phyloP scores from a whole-genome alignment of 2,797 vertebrate species.

The Tarsius wallacei region DNA sequence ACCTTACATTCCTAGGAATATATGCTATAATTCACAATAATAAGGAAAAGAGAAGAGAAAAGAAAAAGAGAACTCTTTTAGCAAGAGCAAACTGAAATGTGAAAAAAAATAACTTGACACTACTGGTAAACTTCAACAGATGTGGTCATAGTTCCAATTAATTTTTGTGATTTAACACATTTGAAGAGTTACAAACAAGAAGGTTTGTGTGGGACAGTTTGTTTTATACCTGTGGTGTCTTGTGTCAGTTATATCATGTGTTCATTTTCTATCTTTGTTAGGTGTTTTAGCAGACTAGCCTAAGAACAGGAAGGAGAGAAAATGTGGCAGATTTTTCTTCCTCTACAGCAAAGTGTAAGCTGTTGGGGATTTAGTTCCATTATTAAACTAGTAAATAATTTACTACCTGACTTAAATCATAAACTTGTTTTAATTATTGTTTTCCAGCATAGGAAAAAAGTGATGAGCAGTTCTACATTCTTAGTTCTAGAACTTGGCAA shows the following conservation, averaged over 20 bases:
- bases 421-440: background rate
- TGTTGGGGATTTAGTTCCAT: background rate
- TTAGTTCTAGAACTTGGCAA: background rate
- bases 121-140: background rate
- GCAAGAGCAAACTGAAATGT: background rate
- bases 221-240: background rate
- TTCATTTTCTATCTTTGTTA: background rate
- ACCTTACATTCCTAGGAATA: background rate
- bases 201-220: background rate
- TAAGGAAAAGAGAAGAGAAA: background rate
- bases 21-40: background rate
- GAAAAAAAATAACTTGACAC: background rate
- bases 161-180: background rate
- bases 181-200: background rate
- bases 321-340: background rate
- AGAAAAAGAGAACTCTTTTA: background rate
- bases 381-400: background rate
- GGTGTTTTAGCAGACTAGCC: background rate
- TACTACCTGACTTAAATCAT: background rate
- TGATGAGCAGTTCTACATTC: background rate
- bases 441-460: background rate
- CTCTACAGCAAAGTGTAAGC: background rate
- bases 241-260: background rate
- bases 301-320: background rate
- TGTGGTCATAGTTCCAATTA: background rate